Percentiles rank a stretch among this genome's conserved stretches.
phyloP scores from a whole-genome alignment of 2,888 invertebrate species.

The Pyralis farinalis region DNA sequence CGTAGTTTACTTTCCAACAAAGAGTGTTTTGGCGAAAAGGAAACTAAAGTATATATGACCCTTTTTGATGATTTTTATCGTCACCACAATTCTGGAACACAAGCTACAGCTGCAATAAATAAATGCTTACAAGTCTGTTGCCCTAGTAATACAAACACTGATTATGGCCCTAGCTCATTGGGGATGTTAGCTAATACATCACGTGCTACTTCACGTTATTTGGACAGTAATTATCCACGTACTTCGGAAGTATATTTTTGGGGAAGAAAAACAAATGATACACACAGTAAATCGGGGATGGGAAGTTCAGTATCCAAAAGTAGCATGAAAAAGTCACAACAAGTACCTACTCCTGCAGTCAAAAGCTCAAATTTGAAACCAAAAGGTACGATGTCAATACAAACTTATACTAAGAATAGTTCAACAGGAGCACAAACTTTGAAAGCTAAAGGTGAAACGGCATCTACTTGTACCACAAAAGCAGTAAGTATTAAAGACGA shows the following conservation, averaged over 20 bases:
- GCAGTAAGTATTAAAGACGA: conserved; percentile 50
- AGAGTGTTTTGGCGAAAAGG: conserved; percentile 35
- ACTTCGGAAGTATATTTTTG: conserved; percentile 56
- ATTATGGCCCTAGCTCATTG: conserved; percentile 10
- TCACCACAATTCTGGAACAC: conserved; percentile 47
- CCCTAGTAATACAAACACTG: conserved; percentile 11
- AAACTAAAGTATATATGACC: conserved; percentile 56
- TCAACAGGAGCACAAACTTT: conserved; percentile 34
- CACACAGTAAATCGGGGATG: conserved; percentile 43
- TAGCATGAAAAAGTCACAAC: no score
- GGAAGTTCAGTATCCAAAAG: conserved; percentile 24
- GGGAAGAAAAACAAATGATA: conserved; percentile 41
- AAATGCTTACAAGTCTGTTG: conserved; percentile 60
- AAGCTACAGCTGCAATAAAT: conserved; percentile 69
- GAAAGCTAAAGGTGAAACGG: conserved; percentile 23
- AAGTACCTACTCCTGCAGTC: no score
- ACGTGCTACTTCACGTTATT: not conserved
- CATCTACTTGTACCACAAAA: conserved; percentile 34
- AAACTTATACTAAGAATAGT: conserved; percentile 20
- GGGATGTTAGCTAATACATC: no score
- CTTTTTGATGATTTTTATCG: conserved; percentile 38
- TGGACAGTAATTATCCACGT: conserved; percentile 14
- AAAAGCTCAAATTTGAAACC: no score
- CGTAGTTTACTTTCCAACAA: conserved; percentile 10
- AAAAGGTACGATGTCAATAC: conserved; percentile 9